Evolutionary conservation across 2,797 vertebrate species (phyloP).

Genomic region (Myripristis murdjan): DNA sequence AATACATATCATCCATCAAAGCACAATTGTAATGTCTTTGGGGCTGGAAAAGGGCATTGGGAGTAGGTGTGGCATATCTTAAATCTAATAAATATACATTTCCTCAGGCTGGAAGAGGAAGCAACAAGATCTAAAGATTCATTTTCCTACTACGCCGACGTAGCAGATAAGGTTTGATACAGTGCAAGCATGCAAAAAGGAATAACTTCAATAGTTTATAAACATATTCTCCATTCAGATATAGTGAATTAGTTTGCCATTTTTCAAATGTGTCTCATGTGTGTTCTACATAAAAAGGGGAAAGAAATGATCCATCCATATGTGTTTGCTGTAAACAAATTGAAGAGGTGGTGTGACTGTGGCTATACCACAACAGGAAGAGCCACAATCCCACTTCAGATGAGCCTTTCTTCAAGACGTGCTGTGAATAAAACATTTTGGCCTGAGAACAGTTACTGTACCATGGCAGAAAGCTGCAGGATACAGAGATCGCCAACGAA

Average conservation of each 20-base stretch:
- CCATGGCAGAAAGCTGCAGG: background rate
- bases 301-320: background rate
- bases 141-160: slow-evolving; percentile 72
- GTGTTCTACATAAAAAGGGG: background rate
- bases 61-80: slow-evolving; percentile 80
- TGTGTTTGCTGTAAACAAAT: slow-evolving; percentile 23
- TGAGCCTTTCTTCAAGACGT: background rate
- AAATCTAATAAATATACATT: slow-evolving; percentile 84
- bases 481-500: slow-evolving; percentile 1
- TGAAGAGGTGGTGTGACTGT: slow-evolving; percentile 5
- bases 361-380: no score
- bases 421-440: background rate
- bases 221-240: slow-evolving; percentile 22
- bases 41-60: slow-evolving; percentile 74
- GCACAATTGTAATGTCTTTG: slow-evolving; percentile 76
- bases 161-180: slow-evolving; percentile 74
- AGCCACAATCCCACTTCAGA: no score
- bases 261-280: background rate
- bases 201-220: slow-evolving; percentile 19
- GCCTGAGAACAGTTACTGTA: background rate
- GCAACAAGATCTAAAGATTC: slow-evolving; percentile 71
- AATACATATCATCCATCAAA: slow-evolving; percentile 83
- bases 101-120: slow-evolving; percentile 73
- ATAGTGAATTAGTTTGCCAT: background rate
- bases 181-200: slow-evolving; percentile 60